phyloP scores from a whole-genome alignment of 2,113 vertebrate genomes.

The Brevimyrus niger region DNA sequence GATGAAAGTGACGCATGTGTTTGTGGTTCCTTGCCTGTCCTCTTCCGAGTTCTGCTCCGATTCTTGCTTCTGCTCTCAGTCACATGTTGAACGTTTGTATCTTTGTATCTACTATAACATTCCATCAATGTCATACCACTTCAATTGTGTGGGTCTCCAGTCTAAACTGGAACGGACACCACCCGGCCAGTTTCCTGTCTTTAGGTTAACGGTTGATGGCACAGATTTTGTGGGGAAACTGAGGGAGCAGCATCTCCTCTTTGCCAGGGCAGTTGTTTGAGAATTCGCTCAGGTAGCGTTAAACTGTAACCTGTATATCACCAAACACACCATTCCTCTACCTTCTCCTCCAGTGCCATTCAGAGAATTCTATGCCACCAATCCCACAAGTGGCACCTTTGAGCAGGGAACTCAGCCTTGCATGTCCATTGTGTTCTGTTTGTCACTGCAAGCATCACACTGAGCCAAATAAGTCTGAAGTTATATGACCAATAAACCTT shows the following conservation, averaged over 20 bases:
- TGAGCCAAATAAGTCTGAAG: neutral
- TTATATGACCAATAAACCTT: neutral
- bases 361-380: neutral
- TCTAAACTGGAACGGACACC: conserved; percentile 5
- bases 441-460: neutral
- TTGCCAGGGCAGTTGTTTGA: neutral
- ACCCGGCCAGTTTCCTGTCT: neutral
- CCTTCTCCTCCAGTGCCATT: neutral
- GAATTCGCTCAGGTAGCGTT: neutral
- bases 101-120: neutral
- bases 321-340: neutral
- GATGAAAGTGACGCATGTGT: neutral
- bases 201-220: neutral
- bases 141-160: neutral
- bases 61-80: neutral
- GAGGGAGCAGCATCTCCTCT: neutral
- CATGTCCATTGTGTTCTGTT: neutral
- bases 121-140: neutral
- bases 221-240: neutral
- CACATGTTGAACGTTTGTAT: neutral
- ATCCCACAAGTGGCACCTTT: neutral
- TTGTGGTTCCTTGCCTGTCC: neutral
- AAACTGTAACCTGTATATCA: neutral
- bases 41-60: neutral
- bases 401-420: neutral